These are phyloP conservation scores for Odontesthes bonariensis DNA, from an alignment of 2,113 vertebrate species.

Conservation along the genomic window DNA sequence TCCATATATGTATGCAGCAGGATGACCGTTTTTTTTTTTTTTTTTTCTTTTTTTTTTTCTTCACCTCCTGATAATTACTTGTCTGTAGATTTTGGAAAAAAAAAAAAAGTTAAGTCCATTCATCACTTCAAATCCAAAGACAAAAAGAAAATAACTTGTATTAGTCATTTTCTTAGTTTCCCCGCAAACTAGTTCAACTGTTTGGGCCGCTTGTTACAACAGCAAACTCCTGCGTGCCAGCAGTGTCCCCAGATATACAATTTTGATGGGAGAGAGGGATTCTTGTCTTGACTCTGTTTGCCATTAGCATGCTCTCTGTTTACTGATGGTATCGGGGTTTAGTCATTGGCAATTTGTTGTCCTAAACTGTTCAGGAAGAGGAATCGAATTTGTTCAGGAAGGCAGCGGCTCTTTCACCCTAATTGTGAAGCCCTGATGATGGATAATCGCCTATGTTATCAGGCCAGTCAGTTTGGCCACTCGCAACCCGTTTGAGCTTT, in stretches of 20 bases:
- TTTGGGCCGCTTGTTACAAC: background rate
- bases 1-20: background rate
- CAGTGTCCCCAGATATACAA: background rate
- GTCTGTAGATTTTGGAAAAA: background rate
- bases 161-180: background rate
- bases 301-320: constrained; percentile 38
- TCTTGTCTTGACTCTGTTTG: constrained; percentile 46
- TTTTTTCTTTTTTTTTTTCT: too few species aligned
- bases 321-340: constrained; percentile 39
- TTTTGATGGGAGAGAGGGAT: constrained; percentile 16
- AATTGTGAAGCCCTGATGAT: constrained; percentile 31
- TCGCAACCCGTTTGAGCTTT: constrained; percentile 47
- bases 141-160: background rate
- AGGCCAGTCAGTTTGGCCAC: constrained; percentile 41
- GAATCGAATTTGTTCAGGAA: constrained; percentile 49
- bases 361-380: constrained; percentile 44
- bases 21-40: background rate
- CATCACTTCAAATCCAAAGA: background rate
- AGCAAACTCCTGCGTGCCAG: background rate
- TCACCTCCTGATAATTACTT: background rate
- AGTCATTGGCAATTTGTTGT: constrained; percentile 61
- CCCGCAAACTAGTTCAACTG: background rate
- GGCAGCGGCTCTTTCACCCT: constrained; percentile 28
- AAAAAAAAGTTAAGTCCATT: background rate
- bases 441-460: constrained; percentile 47